Percentiles rank a stretch among this genome's conserved stretches.
phyloP scores from a whole-genome alignment of 2,113 vertebrate species.

The Gila orcuttii region DNA sequence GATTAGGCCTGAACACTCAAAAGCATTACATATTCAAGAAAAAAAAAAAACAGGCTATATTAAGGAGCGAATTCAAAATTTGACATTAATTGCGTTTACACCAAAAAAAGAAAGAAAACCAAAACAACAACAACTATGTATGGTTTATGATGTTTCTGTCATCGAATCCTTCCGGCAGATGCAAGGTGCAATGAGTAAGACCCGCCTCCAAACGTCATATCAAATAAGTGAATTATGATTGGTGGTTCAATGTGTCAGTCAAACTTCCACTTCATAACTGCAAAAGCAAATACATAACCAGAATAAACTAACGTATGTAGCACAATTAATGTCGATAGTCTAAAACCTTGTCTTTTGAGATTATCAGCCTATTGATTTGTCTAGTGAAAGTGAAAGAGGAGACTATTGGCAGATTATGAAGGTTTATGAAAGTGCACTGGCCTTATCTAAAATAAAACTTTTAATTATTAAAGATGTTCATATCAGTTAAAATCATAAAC shows the following conservation, averaged over 20 bases:
- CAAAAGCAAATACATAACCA: not conserved
- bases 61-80: not conserved
- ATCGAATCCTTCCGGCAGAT: not conserved
- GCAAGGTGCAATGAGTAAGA: not conserved
- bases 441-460: not conserved
- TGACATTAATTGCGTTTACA: not conserved
- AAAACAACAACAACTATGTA: too few relatives aligned
- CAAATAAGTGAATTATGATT: not conserved
- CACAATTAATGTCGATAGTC: not conserved
- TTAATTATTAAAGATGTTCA: not conserved
- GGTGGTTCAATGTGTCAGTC: not conserved
- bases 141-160: not conserved
- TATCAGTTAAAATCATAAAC: too few relatives aligned
- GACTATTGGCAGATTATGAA: not conserved
- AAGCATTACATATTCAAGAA: not conserved
- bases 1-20: not conserved
- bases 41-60: not conserved
- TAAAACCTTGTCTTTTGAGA: not conserved
- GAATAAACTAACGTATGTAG: not conserved
- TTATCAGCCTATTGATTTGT: not conserved
- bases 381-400: not conserved
- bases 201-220: not conserved
- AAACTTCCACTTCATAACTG: not conserved
- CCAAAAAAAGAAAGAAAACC: accelerated
- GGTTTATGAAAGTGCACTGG: not conserved